Evolutionary conservation across 1,140 invertebrate species (phyloP), one percentile per base, ranked within the genome.

Genomic region (Zaprionus inermis): DNA sequence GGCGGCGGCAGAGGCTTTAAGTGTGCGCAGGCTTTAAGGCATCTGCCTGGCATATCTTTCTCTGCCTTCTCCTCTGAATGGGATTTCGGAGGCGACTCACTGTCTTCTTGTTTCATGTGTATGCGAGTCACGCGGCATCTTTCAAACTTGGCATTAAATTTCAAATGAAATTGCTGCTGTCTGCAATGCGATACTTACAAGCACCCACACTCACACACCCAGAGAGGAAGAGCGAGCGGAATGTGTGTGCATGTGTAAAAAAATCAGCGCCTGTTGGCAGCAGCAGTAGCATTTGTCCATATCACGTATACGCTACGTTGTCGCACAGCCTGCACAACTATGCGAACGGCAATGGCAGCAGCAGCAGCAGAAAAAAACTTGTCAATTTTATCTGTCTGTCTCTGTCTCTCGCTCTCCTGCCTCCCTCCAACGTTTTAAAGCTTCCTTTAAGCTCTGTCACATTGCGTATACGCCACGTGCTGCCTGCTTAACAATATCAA

Each of bases 161-260:
- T 85, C 79, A 85, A 85, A 85, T 85, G 85, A 85, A 85, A 85
- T 88, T 88, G 82, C 82, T 88, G 82, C 82, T 82, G 76, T 86
- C 82, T 88, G 83, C 82, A 85, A 82, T 85, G 79, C 72, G 82
- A 85, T 85, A 86, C 68, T 78, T 41, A 32, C 72, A 49, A 46
- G 41, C 52, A 56, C 4, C 36, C 28, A 56, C 58, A 44, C 28
- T 49, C 16, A 44, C 41, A 44, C 18, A 24, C 34, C 54, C 16
- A 38, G 16, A 12, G n/a, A 11, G 16, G 22, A n/a, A 1, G 3
- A 12, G 3, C 12, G 44, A 22, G 18, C 1, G 44, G 44, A 22
- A 49, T 49, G 38, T 44, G n/a, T 34, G 30, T 36, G 18, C 38
- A 57, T 56, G 52, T 66, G 52, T 44, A 61, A 49, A 83, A 85